Evolutionary conservation across 2,113 vertebrate species (phyloP).

Genomic region (Python bivittatus): DNA sequence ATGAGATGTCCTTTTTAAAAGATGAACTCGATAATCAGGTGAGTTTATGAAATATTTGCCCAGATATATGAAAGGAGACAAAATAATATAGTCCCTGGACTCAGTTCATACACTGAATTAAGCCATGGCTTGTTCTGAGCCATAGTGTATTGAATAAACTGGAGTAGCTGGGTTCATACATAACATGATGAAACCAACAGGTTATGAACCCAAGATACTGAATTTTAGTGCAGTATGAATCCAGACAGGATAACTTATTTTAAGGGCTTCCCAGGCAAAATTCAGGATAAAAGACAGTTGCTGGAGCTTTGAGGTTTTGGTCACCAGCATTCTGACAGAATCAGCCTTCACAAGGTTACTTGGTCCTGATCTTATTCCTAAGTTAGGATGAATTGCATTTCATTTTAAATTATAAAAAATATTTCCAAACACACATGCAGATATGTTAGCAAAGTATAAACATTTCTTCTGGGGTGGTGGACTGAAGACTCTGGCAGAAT

Average conservation of each 20-base stretch:
- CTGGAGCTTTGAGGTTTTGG: not conserved
- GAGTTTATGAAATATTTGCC: conserved; percentile 33
- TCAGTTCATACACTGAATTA: not conserved
- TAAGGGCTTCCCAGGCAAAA: not conserved
- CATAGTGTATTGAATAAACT: not conserved
- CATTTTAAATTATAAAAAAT: not conserved
- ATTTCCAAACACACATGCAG: not conserved
- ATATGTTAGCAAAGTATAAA: not conserved
- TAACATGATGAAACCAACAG: not conserved
- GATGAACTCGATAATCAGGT: conserved; percentile 67
- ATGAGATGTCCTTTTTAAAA: conserved; percentile 59
- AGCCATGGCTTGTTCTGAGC: not conserved
- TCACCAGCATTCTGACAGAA: not conserved
- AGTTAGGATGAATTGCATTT: not conserved
- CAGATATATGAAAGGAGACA: not conserved
- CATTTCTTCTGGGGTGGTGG: too few species aligned
- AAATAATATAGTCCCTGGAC: not conserved
- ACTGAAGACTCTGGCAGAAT: too few species aligned
- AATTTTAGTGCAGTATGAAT: not conserved
- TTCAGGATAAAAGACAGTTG: not conserved
- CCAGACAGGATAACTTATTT: not conserved
- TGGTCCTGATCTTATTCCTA: not conserved
- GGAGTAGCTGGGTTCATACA: not conserved
- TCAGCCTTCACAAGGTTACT: not conserved
- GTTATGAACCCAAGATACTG: not conserved